Conservation (phyloP, 1,140 invertebrate species). For the Mylabris phalerata region DNA sequence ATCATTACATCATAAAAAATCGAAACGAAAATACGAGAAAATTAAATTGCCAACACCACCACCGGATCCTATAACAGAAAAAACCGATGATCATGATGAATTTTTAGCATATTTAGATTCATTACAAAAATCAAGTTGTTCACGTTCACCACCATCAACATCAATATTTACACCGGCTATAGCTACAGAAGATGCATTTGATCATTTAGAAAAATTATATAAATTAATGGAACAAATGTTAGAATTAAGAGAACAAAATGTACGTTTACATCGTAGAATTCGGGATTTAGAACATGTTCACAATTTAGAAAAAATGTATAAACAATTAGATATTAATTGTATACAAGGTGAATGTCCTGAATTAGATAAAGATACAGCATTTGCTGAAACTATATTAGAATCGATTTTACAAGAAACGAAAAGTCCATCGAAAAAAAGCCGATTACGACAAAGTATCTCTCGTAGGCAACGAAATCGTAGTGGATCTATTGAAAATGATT, state of each 20-base stretch:
- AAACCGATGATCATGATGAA: constrained; percentile 19
- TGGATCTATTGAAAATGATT: constrained; percentile 16
- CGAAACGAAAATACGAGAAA: constrained; percentile 24
- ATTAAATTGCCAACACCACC: constrained; percentile 36
- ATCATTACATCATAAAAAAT: constrained; percentile 9
- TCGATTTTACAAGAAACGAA: constrained; percentile 44
- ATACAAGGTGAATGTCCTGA: constrained; percentile 44
- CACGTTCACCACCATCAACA: constrained; percentile 6
- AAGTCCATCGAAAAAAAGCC: constrained; percentile 22
- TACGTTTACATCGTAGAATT: constrained; percentile 57
- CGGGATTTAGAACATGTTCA: constrained; percentile 67
- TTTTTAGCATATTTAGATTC: constrained; percentile 36
- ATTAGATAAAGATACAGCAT: constrained; percentile 49
- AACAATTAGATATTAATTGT: constrained; percentile 43
- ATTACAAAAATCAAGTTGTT: constrained; percentile 26
- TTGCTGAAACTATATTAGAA: constrained; percentile 53
- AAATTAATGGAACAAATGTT: constrained; percentile 68
- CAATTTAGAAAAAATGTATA: constrained; percentile 53
- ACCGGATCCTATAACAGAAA: constrained; percentile 29
- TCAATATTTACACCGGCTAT: constrained; percentile 44
- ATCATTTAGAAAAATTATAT: constrained; percentile 70
- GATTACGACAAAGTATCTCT: constrained; percentile 23
- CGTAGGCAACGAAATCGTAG: constrained; percentile 23
- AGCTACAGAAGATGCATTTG: constrained; percentile 54
- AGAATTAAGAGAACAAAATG: constrained; percentile 62